These are phyloP conservation scores for Pituophis catenifer DNA, from an alignment of 2,113 vertebrate species.

Conservation along the genomic window DNA sequence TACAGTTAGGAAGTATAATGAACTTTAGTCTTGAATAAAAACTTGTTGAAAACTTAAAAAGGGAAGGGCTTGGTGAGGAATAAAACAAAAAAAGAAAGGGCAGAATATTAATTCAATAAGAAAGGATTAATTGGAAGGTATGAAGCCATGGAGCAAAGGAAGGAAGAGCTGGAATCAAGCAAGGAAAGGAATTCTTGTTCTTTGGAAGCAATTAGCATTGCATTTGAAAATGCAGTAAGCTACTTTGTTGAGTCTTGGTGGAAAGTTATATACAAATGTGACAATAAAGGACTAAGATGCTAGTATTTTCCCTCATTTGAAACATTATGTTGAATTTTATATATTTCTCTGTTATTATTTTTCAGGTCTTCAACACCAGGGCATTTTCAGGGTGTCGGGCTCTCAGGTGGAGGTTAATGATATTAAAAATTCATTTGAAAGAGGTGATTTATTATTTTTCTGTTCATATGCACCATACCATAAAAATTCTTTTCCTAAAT, in stretches of 20 bases:
- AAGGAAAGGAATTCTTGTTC: background rate
- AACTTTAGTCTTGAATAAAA: background rate
- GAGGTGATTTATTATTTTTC: slow-evolving; percentile 78
- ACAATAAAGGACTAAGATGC: background rate
- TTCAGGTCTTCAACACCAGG: slow-evolving; percentile 96
- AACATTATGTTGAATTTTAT: background rate
- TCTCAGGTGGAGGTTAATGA: slow-evolving; percentile 98
- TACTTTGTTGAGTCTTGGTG: background rate
- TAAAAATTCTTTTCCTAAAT: background rate
- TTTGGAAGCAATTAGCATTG: too few species aligned
- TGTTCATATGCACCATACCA: slow-evolving; percentile 53
- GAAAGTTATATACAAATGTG: background rate
- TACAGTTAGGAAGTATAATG: background rate
- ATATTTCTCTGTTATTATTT: slow-evolving; percentile 26
- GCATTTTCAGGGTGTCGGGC: slow-evolving; percentile 95
- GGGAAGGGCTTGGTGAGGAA: background rate
- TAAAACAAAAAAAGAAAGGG: background rate
- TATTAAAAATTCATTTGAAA: slow-evolving; percentile 99
- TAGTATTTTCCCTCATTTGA: slow-evolving; percentile 6
- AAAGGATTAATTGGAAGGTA: background rate
- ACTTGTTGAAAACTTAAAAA: background rate
- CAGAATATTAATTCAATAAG: background rate
- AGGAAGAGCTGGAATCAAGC: background rate
- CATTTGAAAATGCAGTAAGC: background rate
- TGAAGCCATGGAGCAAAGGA: background rate